Evolutionary conservation across 2,888 invertebrate species (phyloP).

Genomic region (Coenonympha arcania): DNA sequence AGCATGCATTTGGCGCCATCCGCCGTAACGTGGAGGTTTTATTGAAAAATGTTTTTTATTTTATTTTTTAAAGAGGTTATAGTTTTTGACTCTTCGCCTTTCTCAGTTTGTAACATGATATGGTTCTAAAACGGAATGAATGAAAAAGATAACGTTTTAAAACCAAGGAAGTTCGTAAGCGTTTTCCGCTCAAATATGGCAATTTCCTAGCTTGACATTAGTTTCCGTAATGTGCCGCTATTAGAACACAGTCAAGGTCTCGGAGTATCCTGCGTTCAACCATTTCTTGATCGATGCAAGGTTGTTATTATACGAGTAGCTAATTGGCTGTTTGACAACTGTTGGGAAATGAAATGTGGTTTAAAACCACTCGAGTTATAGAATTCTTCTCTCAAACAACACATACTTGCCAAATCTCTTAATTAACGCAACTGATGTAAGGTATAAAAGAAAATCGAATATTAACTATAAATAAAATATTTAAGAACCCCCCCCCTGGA

Average conservation of each 20-base stretch:
- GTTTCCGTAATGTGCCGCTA: slow-evolving; percentile 10
- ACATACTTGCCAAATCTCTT: too few species aligned
- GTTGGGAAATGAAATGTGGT: not conserved
- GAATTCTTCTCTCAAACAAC: not conserved
- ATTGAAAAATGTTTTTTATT: not conserved
- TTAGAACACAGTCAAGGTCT: slow-evolving; percentile 13
- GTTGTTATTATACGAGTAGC: not conserved
- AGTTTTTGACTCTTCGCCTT: too few species aligned
- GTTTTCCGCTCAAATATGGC: slow-evolving; percentile 6
- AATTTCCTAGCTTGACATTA: slow-evolving; percentile 15
- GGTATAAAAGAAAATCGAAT: too few species aligned
- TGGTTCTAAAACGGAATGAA: not conserved
- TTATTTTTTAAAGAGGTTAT: not conserved
- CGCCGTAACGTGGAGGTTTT: not conserved
- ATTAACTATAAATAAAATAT: too few species aligned
- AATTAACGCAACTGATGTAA: too few species aligned
- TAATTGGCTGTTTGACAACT: not conserved
- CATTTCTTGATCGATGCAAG: not conserved
- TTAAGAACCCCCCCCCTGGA: too few species aligned
- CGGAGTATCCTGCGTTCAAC: slow-evolving; percentile 9
- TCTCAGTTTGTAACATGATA: too few species aligned
- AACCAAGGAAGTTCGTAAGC: slow-evolving; percentile 3
- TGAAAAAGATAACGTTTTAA: slow-evolving; percentile 2
- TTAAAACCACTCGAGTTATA: not conserved
- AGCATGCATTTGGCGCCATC: slow-evolving; percentile 1